A percentile compares a stretch with the other conserved stretches of the same genome.
phyloP scores from a whole-genome alignment of 2,888 invertebrate genomes.

The Polylopha cassiicola region DNA sequence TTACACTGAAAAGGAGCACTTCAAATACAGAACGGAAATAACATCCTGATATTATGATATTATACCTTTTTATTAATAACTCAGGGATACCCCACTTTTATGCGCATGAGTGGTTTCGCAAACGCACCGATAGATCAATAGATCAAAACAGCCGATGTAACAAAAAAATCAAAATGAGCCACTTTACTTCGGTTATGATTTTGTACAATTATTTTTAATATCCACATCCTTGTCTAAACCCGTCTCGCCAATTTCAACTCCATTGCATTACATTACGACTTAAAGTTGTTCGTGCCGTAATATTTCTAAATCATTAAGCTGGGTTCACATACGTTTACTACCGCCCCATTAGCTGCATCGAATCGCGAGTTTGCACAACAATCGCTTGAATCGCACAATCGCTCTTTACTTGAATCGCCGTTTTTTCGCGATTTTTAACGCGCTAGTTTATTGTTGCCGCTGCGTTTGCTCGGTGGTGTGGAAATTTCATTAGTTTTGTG shows the following conservation, averaged over 20 bases:
- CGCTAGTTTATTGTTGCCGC: slow-evolving; percentile 53
- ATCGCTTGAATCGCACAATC: slow-evolving; percentile 43
- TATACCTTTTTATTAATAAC: slow-evolving; percentile 38
- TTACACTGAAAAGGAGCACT: slow-evolving; percentile 43
- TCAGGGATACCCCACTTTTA: slow-evolving; percentile 48
- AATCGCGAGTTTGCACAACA: slow-evolving; percentile 73
- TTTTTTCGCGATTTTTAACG: slow-evolving; percentile 67
- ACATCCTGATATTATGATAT: slow-evolving; percentile 59
- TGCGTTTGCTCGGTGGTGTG: slow-evolving; percentile 54
- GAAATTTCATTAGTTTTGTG: slow-evolving; percentile 71
- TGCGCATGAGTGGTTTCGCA: slow-evolving; percentile 63
- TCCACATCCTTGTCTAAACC: slow-evolving; percentile 4
- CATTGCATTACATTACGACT: neutral
- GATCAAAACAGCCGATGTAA: slow-evolving; percentile 36
- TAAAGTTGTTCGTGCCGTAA: slow-evolving; percentile 27
- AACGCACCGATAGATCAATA: slow-evolving; percentile 48
- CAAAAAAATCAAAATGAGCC: slow-evolving; percentile 36
- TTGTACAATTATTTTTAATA: slow-evolving; percentile 12
- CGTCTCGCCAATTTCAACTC: neutral
- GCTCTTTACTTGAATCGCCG: slow-evolving; percentile 68
- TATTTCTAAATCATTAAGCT: slow-evolving; percentile 71
- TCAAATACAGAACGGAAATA: slow-evolving; percentile 58
- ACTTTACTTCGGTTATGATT: too few species aligned
- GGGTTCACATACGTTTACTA: slow-evolving; percentile 67
- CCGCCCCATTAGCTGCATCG: slow-evolving; percentile 71